phyloP scores from a whole-genome alignment of 2,797 vertebrate species.

The Malurus splendens region DNA sequence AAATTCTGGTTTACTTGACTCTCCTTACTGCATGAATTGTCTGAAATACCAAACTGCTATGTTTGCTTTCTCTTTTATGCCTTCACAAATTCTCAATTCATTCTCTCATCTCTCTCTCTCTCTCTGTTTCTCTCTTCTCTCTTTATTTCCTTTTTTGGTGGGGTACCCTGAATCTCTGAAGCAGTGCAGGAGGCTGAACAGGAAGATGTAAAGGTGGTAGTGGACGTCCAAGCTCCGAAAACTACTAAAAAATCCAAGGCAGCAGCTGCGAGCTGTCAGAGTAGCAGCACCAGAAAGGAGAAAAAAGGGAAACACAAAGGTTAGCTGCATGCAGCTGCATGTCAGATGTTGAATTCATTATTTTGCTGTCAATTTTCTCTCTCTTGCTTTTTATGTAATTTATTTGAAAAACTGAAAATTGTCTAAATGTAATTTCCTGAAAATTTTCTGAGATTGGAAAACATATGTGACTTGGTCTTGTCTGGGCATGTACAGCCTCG shows the following conservation, averaged over 20 bases:
- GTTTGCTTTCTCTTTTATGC: conserved; percentile 19
- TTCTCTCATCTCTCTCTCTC: conserved; percentile 9
- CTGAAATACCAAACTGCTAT: neutral
- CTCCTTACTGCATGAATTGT: neutral
- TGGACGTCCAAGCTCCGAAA: conserved; percentile 81
- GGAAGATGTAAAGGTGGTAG: conserved; percentile 83
- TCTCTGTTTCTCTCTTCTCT: neutral
- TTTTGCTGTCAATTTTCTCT: neutral
- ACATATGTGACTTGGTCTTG: neutral
- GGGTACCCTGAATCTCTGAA: conserved; percentile 49
- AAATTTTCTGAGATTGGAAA: neutral
- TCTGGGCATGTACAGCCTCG: neutral
- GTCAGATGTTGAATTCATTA: neutral
- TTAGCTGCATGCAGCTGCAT: conserved; percentile 74
- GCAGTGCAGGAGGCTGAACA: conserved; percentile 93
- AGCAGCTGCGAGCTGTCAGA: conserved; percentile 83
- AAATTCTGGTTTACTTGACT: neutral
- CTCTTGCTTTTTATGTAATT: neutral
- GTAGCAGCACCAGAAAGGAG: conserved; percentile 89
- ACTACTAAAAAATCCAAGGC: conserved; percentile 90
- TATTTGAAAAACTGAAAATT: neutral
- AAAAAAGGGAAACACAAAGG: conserved; percentile 96
- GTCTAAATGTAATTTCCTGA: neutral
- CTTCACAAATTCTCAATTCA: conserved; percentile 17
- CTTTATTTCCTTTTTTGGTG: conserved; percentile 20